phyloP scores from a whole-genome alignment of 2,888 invertebrate species.

The Eudasyphora cyanicolor region DNA sequence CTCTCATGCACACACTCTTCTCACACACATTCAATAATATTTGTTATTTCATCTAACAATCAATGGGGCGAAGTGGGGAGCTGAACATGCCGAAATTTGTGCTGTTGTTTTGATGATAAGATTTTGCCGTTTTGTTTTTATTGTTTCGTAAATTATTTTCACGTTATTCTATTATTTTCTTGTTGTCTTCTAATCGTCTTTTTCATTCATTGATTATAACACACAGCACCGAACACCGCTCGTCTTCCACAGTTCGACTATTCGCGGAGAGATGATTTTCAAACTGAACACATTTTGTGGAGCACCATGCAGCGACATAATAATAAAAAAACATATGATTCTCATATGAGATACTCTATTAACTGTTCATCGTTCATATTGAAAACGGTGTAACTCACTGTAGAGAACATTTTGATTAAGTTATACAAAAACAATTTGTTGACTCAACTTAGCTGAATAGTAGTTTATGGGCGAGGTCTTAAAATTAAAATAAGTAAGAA shows the following conservation, averaged over 20 bases:
- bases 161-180: neutral
- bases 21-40: neutral
- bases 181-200: too few species aligned
- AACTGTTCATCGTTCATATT: neutral
- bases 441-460: too few species aligned
- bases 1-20: too few species aligned
- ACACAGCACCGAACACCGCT: neutral
- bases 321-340: too few species aligned
- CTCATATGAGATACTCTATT: neutral
- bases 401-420: too few species aligned
- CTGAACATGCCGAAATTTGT: slow-evolving; percentile 15
- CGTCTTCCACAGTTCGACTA: neutral
- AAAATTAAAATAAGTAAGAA: too few species aligned
- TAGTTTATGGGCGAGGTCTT: too few species aligned
- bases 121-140: slow-evolving; percentile 5
- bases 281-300: slow-evolving; percentile 37
- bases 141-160: neutral
- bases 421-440: too few species aligned
- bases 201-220: slow-evolving; percentile 33
- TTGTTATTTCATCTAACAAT: neutral
- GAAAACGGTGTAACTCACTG: neutral
- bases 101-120: slow-evolving; percentile 35
- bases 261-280: slow-evolving; percentile 20
- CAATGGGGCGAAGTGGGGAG: too few species aligned
- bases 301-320: too few species aligned